Conservation (phyloP, 2,888 invertebrate genomes). For the Watsonalla cultraria region DNA sequence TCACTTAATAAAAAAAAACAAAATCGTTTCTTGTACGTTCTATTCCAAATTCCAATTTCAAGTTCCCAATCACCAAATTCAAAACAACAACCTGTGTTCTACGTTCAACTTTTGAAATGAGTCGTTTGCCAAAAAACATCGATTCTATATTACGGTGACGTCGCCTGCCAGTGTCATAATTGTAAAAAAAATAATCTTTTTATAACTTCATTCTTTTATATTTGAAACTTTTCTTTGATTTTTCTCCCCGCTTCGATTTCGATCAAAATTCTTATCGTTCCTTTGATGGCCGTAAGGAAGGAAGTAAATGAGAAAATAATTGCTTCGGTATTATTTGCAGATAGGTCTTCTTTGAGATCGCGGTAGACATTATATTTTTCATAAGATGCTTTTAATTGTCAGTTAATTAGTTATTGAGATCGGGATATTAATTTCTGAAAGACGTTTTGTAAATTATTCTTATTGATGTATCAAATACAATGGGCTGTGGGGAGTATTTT, state of each 20-base stretch:
- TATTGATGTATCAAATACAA: background rate
- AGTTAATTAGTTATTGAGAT: slow-evolving; percentile 43
- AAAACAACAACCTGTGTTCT: slow-evolving; percentile 35
- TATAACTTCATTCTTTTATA: slow-evolving; percentile 43
- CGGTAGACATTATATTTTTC: slow-evolving; percentile 20
- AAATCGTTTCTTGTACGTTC: too few species aligned
- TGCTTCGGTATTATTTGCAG: slow-evolving; percentile 58
- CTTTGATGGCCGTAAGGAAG: slow-evolving; percentile 54
- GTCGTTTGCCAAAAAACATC: slow-evolving; percentile 34
- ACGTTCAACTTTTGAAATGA: slow-evolving; percentile 42
- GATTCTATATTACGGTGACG: slow-evolving; percentile 50
- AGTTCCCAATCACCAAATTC: slow-evolving; percentile 22
- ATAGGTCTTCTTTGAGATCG: slow-evolving; percentile 43
- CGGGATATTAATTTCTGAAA: slow-evolving; percentile 8
- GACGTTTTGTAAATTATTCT: background rate
- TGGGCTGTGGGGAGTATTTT: background rate
- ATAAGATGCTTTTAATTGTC: slow-evolving; percentile 35
- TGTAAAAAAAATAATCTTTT: slow-evolving; percentile 49
- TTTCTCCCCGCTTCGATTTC: slow-evolving; percentile 50
- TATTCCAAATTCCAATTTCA: background rate
- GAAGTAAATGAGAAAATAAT: slow-evolving; percentile 66
- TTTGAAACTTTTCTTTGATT: slow-evolving; percentile 59
- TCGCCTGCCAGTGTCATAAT: slow-evolving; percentile 65
- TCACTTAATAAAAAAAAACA: too few species aligned
- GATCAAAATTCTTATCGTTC: slow-evolving; percentile 55